Evolutionary conservation across 2,797 vertebrate species (phyloP).

Genomic region (Gymnothorax javanicus): DNA sequence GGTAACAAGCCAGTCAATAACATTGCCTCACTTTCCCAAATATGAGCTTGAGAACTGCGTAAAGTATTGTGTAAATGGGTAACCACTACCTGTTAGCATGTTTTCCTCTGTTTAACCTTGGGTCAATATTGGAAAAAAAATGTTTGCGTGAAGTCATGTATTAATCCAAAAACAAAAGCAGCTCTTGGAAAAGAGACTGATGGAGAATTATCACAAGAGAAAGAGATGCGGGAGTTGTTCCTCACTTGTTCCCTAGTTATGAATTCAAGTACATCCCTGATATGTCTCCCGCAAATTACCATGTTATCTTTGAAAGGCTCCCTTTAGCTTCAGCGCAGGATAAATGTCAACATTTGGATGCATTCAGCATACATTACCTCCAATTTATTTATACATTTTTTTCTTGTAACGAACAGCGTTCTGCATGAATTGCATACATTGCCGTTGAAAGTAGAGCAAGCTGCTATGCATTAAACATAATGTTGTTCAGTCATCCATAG

Average conservation of each 20-base stretch:
- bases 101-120: neutral
- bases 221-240: neutral
- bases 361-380: neutral
- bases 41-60: neutral
- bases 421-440: neutral
- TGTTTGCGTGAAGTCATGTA: neutral
- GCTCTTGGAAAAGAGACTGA: neutral
- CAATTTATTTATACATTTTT: neutral
- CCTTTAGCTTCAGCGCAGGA: conserved; percentile 3
- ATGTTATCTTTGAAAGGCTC: conserved; percentile 9
- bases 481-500: neutral
- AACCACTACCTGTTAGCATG: neutral
- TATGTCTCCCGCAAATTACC: conserved; percentile 10
- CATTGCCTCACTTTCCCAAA: conserved; percentile 8
- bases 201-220: neutral
- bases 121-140: neutral
- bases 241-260: neutral
- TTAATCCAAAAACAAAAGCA: neutral
- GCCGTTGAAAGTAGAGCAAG: neutral
- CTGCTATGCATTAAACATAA: conserved; percentile 4
- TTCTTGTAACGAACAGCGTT: conserved; percentile 5
- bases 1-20: conserved; percentile 17
- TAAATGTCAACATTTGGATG: conserved; percentile 12
- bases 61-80: neutral
- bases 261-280: conserved; percentile 17